These are phyloP conservation scores for Melanchra persicariae DNA, from an alignment of 2,888 invertebrate species.

Conservation along the genomic window DNA sequence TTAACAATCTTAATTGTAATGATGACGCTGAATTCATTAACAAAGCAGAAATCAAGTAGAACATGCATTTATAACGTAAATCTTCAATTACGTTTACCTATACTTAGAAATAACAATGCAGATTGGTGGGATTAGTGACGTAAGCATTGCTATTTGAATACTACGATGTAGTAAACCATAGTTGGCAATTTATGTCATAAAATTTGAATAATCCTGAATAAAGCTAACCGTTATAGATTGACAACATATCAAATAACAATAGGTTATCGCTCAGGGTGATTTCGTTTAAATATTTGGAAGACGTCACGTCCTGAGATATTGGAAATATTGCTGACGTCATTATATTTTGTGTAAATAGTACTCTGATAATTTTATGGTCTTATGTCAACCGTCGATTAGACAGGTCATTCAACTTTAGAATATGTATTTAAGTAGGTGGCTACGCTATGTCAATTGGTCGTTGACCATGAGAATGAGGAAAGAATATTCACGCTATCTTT, in stretches of 20 bases:
- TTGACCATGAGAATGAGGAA: conserved; percentile 64
- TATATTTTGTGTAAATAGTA: conserved; percentile 39
- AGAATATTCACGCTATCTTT: conserved; percentile 52
- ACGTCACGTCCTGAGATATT: conserved; percentile 31
- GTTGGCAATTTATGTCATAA: conserved; percentile 36
- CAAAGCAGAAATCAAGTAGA: neutral
- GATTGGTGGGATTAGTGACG: conserved; percentile 22
- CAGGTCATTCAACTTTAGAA: conserved; percentile 70
- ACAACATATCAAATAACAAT: conserved; percentile 12
- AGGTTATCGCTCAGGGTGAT: neutral
- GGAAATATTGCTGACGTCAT: conserved; percentile 53
- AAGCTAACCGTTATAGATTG: neutral
- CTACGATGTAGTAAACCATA: conserved; percentile 25
- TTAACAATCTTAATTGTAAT: conserved; percentile 6
- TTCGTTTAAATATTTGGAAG: conserved; percentile 24
- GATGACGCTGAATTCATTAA: conserved; percentile 5
- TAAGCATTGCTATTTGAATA: conserved; percentile 25
- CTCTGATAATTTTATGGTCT: conserved; percentile 53
- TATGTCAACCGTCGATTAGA: conserved; percentile 63
- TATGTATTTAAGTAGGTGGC: conserved; percentile 69
- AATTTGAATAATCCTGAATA: conserved; percentile 48
- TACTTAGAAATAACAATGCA: neutral
- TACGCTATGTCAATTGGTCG: conserved; percentile 67
- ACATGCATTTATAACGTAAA: neutral
- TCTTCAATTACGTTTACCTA: neutral